Evolutionary conservation across 2,797 vertebrate species (phyloP), one percentile per base, ranked within the genome.

Genomic region (Chaenodraco wilsoni): DNA sequence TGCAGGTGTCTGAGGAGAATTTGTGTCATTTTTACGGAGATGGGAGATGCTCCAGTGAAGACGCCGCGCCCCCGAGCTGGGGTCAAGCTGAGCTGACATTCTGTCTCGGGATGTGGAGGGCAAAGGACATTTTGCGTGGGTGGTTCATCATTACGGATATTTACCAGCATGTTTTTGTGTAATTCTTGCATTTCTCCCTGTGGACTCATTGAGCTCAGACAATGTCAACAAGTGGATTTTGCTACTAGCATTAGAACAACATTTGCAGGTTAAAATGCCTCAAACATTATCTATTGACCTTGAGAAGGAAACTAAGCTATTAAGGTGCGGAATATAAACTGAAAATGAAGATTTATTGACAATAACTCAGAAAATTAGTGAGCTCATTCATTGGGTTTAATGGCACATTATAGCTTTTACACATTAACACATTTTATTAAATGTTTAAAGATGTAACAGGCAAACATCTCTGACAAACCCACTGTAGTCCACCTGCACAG

Each of bases 41-140:
- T 1, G 14, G 21, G 65, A 76, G 82, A 80, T 41, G 71, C 79
- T 79, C 76, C 63, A 60, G 72, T 62, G 64, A 73, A 81, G 66
- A 72, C 1, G 8, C 17, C 0, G 6, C 54, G 66, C 59, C 83
- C 79, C 57, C 2, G 58, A 72, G 81, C 72, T 31, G 19, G 87
- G 84, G 86, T 88, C 88, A 75, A 77, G 65, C 75, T 49, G 57
- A 81, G 79, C 76, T 76, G 85, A 87, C 79, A 76, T 72, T 78
- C 61, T 73, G 72, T 87, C 82, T 84, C 58, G 21, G 72, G 62
- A 69, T 56, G 71, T 9, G 23, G 37, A 45, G 74, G 69, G 50
- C 78, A 55, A 62, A 81, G 66, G 66, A 75, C 50, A 44, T 71
- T 76, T 61, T 69, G 50, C n/a, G 60, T 71, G 72, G 78, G 56